Conservation (phyloP, 1,140 invertebrate species). For the Formica selysi region DNA sequence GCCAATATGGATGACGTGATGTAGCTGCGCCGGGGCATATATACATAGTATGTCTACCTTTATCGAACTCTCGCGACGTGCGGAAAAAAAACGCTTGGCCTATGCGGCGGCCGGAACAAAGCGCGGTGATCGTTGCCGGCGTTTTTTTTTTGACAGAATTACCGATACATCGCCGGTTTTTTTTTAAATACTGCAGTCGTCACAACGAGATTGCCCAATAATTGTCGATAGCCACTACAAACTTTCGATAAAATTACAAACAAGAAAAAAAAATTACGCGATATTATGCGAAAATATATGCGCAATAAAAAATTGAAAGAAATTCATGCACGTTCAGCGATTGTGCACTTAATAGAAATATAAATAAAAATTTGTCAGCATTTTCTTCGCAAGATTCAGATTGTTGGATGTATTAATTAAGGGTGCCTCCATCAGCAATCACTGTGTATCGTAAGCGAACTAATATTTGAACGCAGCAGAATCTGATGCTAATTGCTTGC, state of each 20-base stretch:
- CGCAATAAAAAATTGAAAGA: background rate
- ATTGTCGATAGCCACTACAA: constrained; percentile 20
- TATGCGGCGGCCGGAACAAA: background rate
- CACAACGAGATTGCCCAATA: background rate
- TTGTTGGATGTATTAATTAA: constrained; percentile 9
- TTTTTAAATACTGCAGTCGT: background rate
- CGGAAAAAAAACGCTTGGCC: constrained; percentile 31
- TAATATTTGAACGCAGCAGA: constrained; percentile 51
- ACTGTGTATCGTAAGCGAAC: background rate
- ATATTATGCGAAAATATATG: background rate
- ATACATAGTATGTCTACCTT: constrained; percentile 45
- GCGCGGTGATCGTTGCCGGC: constrained; percentile 18
- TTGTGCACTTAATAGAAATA: background rate
- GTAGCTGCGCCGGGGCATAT: constrained; percentile 35
- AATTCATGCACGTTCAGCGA: background rate
- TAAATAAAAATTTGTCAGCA: background rate
- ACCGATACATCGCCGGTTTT: background rate
- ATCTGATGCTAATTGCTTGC: constrained; percentile 29
- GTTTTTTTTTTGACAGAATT: constrained; percentile 4
- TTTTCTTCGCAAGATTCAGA: constrained; percentile 17
- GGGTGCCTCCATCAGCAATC: constrained; percentile 20
- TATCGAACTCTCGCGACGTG: constrained; percentile 32
- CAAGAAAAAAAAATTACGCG: background rate
- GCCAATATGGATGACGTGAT: constrained; percentile 58
- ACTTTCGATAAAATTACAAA: constrained; percentile 1